These are phyloP conservation scores for Aphelinus atriplicis DNA, from an alignment of 1,140 invertebrate genomes.

Conservation along the genomic window DNA sequence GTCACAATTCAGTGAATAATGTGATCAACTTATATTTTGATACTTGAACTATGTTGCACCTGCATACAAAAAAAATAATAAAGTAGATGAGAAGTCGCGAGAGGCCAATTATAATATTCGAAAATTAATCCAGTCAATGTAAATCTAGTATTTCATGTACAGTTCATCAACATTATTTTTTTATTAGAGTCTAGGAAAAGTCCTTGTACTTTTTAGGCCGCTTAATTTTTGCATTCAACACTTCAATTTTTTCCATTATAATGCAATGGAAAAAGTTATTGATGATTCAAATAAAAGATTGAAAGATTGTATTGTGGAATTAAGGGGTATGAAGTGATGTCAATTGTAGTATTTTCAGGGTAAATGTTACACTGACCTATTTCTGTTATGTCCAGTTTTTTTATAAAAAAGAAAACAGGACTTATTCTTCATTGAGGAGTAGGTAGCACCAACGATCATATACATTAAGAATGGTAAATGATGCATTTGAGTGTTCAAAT, in stretches of 20 bases:
- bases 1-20: too few species aligned
- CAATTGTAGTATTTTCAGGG: constrained; percentile 22
- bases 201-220: too few species aligned
- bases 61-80: neutral
- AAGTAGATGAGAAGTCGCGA: neutral
- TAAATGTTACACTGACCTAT: neutral
- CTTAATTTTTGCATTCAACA: too few species aligned
- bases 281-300: too few species aligned
- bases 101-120: neutral
- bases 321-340: neutral
- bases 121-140: too few species aligned
- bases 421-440: constrained; percentile 6
- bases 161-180: too few species aligned
- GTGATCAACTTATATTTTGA: too few species aligned
- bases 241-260: too few species aligned
- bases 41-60: neutral
- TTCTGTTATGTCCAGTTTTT: neutral
- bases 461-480: constrained; percentile 35
- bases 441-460: constrained; percentile 39
- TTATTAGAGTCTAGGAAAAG: too few species aligned
- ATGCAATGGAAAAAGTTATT: too few species aligned
- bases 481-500: constrained; percentile 45
- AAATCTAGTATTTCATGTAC: too few species aligned
- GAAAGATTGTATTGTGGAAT: too few species aligned
- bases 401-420: constrained; percentile 1